Evolutionary conservation across 1,140 invertebrate species (phyloP), one percentile per base, ranked within the genome.

Genomic region (Drosophila repletoides): DNA sequence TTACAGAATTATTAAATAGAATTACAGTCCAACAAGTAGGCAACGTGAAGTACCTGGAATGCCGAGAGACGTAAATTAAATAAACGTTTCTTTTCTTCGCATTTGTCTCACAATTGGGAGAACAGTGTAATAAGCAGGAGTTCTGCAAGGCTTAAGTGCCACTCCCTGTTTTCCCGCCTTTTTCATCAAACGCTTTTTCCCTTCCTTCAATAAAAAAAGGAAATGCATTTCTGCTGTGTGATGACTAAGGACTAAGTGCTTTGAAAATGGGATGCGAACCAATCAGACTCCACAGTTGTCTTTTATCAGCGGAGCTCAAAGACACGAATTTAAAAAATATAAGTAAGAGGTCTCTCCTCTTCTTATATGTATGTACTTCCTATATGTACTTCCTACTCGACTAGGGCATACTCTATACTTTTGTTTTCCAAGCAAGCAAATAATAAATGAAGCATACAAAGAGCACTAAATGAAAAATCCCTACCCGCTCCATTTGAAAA

Each of bases 81-180:
- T 48, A 59, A 38, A 22, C n/a, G n/a, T n/a, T n/a, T n/a, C n/a
- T n/a, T n/a, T n/a, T n/a, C n/a, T n/a, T n/a, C n/a, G 17, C n/a
- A 31, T 22, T 0, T 22, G 43, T n/a, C n/a, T n/a, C 36, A 7
- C 21, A 26, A 19, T 34, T 19, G n/a, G 7, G 38, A 26, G 2
- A 24, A 5, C 38, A 10, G n/a, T 55, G 38, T 59, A 66, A 49
- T 49, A 48, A 55, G 45, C 15, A 19, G n/a, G 24, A 59, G 9
- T 10, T 29, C 33, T 56, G 24, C 34, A 75, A 77, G 69, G 73
- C 79, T 83, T 83, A 77, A 73, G 49, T 61, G 40, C 34, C 69
- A 68, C 28, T 38, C 45, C 36, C 26, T 2, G 7, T 7, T 29
- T 7, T 31, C 26, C 2, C 12, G n/a, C 28, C 21, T n/a, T 12